Percentiles rank a stretch among this genome's conserved stretches.
Evolutionary conservation across 2,113 vertebrate species (phyloP).

Genomic region (Osmerus eperlanus): DNA sequence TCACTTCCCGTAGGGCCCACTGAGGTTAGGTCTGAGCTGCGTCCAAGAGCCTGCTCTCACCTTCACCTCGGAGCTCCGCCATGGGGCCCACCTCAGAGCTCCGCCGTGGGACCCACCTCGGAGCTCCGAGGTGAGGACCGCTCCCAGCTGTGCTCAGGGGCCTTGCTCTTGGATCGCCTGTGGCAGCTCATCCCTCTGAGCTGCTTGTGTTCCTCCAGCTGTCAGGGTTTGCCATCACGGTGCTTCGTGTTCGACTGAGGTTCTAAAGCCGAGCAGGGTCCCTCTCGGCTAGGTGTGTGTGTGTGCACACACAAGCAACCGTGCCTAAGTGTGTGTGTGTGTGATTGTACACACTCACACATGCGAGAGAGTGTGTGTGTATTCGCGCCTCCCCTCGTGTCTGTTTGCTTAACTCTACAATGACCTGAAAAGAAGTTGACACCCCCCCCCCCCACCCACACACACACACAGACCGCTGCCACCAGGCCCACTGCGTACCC

Average conservation of each 20-base stretch:
- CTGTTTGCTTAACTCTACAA: neutral
- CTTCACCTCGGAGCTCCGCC: neutral
- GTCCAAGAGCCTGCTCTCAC: slow-evolving; percentile 1
- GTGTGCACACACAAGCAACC: neutral
- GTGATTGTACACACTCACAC: neutral
- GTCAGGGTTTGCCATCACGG: slow-evolving; percentile 5
- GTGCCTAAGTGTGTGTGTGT: neutral
- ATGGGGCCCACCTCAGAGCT: neutral
- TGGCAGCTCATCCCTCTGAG: slow-evolving; percentile 8
- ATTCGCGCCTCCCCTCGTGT: too few relatives aligned
- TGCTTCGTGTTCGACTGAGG: neutral
- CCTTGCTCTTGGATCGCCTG: slow-evolving; percentile 6
- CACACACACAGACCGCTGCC: slow-evolving; percentile 14
- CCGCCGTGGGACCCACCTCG: slow-evolving; percentile 2
- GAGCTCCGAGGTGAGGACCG: neutral
- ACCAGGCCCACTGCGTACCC: slow-evolving; percentile 2
- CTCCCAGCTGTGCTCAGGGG: neutral
- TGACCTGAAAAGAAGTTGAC: neutral
- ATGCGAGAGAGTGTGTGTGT: neutral
- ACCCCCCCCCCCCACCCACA: slow-evolving; percentile 11
- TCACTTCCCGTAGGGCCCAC: slow-evolving; percentile 20
- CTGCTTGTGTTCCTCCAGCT: slow-evolving; percentile 4
- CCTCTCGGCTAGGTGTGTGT: neutral
- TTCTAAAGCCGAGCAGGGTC: neutral
- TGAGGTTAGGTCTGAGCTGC: slow-evolving; percentile 18